Conservation (phyloP, 2,113 vertebrate genomes). For the Arizona elegans region DNA sequence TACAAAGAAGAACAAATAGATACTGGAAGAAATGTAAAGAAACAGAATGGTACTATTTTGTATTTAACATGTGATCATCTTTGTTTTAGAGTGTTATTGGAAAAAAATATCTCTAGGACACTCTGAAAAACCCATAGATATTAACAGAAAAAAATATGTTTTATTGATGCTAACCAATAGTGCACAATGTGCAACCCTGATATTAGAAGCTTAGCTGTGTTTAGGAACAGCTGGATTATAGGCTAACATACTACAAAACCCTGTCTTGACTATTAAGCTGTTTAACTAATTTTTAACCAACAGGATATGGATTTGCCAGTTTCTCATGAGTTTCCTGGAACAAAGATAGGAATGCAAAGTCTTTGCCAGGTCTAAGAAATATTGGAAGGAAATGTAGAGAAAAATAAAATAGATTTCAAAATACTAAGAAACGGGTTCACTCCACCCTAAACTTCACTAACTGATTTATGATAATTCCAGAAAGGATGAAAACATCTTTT, state of each 20-base stretch:
- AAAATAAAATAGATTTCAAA: background rate
- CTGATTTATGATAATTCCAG: background rate
- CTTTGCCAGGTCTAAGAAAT: background rate
- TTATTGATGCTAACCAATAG: background rate
- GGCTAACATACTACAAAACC: background rate
- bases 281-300: background rate
- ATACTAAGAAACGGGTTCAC: background rate
- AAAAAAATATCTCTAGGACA: background rate
- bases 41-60: background rate
- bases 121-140: background rate
- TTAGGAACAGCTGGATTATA: background rate
- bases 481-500: background rate
- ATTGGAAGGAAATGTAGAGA: background rate
- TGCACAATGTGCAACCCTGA: background rate
- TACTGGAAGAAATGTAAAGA: constrained; percentile 58
- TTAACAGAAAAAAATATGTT: background rate
- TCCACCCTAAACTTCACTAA: background rate
- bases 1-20: constrained; percentile 54
- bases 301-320: background rate
- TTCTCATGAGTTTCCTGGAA: background rate
- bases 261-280: background rate
- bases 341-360: background rate
- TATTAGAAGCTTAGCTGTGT: constrained; percentile 4
- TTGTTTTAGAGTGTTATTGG: background rate
- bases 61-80: background rate